Conservation (phyloP, 2,113 vertebrate genomes). For the Erythrocebus patas region DNA sequence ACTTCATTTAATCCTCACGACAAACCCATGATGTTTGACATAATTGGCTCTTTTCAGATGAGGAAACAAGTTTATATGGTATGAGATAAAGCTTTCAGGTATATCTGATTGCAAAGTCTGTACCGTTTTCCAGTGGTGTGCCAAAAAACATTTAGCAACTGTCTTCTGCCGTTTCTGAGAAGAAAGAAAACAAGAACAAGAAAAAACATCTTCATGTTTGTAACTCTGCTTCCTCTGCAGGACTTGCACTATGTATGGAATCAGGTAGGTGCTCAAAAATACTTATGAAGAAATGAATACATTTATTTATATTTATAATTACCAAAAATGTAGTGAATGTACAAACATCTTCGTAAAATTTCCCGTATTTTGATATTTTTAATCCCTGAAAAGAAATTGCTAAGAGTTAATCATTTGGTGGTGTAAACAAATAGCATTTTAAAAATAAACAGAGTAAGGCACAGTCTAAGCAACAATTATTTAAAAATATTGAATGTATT, state of each 20-base stretch:
- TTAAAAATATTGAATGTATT: background rate
- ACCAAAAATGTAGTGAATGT: background rate
- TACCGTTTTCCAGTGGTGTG: accelerated
- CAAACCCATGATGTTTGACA: background rate
- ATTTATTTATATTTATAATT: background rate
- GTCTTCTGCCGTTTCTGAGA: background rate
- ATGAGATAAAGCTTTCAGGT: background rate
- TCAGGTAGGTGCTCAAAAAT: background rate
- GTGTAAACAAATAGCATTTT: background rate
- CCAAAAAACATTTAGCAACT: background rate
- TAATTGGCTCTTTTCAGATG: background rate
- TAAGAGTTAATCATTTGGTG: background rate
- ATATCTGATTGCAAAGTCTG: background rate
- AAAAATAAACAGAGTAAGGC: background rate
- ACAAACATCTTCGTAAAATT: slow-evolving; percentile 4
- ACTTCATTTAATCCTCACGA: background rate
- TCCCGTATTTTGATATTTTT: slow-evolving; percentile 11
- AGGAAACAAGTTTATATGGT: background rate
- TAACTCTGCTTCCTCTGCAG: background rate
- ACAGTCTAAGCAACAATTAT: background rate
- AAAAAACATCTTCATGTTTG: background rate
- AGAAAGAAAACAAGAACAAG: background rate
- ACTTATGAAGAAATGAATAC: background rate
- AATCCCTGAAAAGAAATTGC: background rate
- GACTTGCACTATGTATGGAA: background rate